A percentile compares a stretch with the other conserved stretches of the same genome.
Evolutionary conservation across 37 sponge, comb jelly and placozoan species (phyloP).

Genomic region (Halichondria panicea): DNA sequence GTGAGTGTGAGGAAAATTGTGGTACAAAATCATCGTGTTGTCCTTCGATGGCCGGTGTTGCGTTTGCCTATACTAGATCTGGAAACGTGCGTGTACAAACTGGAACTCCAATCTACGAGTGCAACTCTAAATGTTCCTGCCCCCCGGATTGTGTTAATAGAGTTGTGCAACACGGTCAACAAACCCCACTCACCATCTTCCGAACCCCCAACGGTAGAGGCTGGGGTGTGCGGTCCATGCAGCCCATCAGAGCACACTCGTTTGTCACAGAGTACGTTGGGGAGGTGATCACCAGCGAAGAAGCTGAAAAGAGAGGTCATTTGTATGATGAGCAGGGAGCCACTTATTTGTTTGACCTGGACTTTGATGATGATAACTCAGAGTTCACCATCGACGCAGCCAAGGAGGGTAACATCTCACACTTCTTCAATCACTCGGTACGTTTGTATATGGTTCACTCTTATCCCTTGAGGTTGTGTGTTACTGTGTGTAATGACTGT

Average conservation of each 20-base stretch:
- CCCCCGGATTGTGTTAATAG: slow-evolving; percentile 71
- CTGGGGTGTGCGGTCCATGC: slow-evolving; percentile 83
- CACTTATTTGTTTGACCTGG: slow-evolving; percentile 94
- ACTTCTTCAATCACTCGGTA: slow-evolving; percentile 96
- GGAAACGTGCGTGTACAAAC: slow-evolving; percentile 30
- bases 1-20: slow-evolving; percentile 47
- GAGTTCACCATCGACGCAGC: slow-evolving; percentile 89
- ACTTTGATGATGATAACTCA: slow-evolving; percentile 61
- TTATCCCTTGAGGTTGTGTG: too few relatives aligned
- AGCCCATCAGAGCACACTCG: slow-evolving; percentile 46
- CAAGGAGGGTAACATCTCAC: slow-evolving; percentile 80
- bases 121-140: slow-evolving; percentile 82
- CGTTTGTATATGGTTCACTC: too few relatives aligned
- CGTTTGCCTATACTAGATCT: slow-evolving; percentile 50
- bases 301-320: slow-evolving; percentile 81
- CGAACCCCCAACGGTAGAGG: slow-evolving; percentile 76
- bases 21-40: slow-evolving; percentile 57
- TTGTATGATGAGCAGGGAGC: slow-evolving; percentile 61
- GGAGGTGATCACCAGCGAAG: slow-evolving; percentile 89
- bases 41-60: slow-evolving; percentile 45
- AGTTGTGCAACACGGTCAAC: slow-evolving; percentile 79
- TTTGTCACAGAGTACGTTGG: slow-evolving; percentile 92
- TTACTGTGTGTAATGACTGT: too few relatives aligned
- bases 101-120: slow-evolving; percentile 81
- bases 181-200: slow-evolving; percentile 74